These are phyloP conservation scores for Troilus luridus DNA, from an alignment of 2,888 invertebrate genomes.

Conservation along the genomic window DNA sequence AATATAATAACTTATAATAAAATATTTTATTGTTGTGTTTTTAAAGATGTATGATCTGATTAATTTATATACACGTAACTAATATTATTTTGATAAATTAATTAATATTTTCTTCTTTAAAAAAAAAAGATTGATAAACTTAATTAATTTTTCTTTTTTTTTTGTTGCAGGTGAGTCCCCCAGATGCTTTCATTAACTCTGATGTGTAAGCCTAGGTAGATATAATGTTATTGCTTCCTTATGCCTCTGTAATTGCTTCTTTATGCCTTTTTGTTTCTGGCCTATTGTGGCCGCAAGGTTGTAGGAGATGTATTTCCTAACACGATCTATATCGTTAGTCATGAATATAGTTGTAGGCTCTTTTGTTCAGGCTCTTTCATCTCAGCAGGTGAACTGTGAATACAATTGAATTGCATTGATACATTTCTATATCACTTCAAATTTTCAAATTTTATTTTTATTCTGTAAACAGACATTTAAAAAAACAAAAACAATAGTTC, in stretches of 20 bases:
- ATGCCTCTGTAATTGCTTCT: background rate
- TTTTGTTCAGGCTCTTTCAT: background rate
- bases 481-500: too few relatives aligned
- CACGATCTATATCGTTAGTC: background rate
- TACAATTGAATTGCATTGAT: background rate
- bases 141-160: background rate
- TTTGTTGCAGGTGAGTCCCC: background rate
- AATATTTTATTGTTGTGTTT: too few relatives aligned
- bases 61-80: too few relatives aligned
- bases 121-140: background rate
- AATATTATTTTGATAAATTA: background rate
- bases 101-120: background rate
- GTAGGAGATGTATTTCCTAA: background rate
- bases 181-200: background rate
- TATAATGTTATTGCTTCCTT: background rate
- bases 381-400: background rate
- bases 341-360: background rate
- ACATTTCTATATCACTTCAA: too few relatives aligned
- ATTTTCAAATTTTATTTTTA: too few relatives aligned
- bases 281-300: constrained; percentile 15
- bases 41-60: too few relatives aligned
- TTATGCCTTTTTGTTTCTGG: background rate
- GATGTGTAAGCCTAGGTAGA: background rate
- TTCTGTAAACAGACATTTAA: too few relatives aligned
- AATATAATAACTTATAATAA: too few relatives aligned